Conservation (phyloP, 1,140 invertebrate genomes). For the Colletes latitarsis region DNA sequence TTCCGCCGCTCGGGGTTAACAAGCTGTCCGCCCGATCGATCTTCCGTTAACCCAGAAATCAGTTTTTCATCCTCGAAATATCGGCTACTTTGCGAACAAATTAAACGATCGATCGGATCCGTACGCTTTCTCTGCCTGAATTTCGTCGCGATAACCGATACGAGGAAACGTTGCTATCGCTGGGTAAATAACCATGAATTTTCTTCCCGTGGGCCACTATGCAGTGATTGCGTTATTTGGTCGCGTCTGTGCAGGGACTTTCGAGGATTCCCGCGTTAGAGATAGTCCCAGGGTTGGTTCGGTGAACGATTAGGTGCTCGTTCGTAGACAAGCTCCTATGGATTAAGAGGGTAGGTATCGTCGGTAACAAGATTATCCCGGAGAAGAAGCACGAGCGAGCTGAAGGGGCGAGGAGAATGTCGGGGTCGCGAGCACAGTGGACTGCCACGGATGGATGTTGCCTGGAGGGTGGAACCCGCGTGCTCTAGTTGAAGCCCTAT, state of each 20-base stretch:
- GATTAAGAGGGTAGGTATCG: constrained; percentile 75
- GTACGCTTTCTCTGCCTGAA: background rate
- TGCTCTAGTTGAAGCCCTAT: constrained; percentile 77
- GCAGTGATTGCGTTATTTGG: too few relatives aligned
- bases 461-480: constrained; percentile 56
- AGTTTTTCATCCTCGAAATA: constrained; percentile 7
- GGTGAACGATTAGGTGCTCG: constrained; percentile 72
- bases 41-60: constrained; percentile 26
- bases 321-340: constrained; percentile 69
- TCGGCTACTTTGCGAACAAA: constrained; percentile 21
- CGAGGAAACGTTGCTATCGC: too few relatives aligned
- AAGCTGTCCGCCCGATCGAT: constrained; percentile 3
- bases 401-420: background rate
- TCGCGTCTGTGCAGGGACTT: background rate
- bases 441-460: constrained; percentile 49
- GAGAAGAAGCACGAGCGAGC: constrained; percentile 47
- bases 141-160: background rate
- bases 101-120: constrained; percentile 19
- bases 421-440: constrained; percentile 21
- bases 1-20: constrained; percentile 17
- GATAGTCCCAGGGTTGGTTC: constrained; percentile 47
- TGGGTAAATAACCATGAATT: too few relatives aligned
- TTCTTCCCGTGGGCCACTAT: too few relatives aligned
- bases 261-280: constrained; percentile 7
- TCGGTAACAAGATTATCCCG: constrained; percentile 76